Evolutionary conservation across 2,113 vertebrate genomes (phyloP), one percentile per base, ranked within the genome.

Genomic region (Ahaetulla prasina): DNA sequence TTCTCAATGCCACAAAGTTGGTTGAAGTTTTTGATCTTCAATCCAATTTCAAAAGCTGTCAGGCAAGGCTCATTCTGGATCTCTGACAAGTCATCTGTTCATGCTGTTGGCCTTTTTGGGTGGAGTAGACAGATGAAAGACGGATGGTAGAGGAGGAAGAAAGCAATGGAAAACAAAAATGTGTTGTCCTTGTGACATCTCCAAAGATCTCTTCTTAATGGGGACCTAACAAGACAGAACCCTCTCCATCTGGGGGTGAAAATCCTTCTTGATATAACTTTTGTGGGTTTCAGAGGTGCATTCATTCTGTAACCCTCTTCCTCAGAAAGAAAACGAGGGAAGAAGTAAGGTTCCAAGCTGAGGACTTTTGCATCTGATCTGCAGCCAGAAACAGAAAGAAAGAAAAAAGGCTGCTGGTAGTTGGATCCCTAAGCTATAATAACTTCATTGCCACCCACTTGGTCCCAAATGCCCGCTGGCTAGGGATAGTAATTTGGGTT

Each of bases 401-500:
- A 43, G 9, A 16, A 16, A 7, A 52, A 25, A 43, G 18, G 12
- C 11, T 52, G 84, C 18, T n/a, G 52, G 16, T 91, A 57, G 14
- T 54, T 85, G 14, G 0, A 25, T 60, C 85, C 53, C 3, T 35
- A 63, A 60, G 74, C 53, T 85, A 52, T 47, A 60, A 88, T 53
- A 4, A n/a, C 1, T 25, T 50, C 87, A 0, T 0, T 52, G 50
- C 43, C 49, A 53, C 50, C 53, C 35, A 39, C 45, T 23, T 89
- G 49, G 18, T 57, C 12, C n/a, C 45, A n/a, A 25, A 0, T 53
- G 52, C 68, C 25, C 20, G 12, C 25, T 85, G 27, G 47, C 45
- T 0, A 0, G 45, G 92, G 30, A 74, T 27, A 53, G 60, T 53
- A n/a, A 39, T 0, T 1, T 22, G 20, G 14, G 45, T 0, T 8